phyloP scores from a whole-genome alignment of 2,888 invertebrate species.

The Leucozona laternaria region DNA sequence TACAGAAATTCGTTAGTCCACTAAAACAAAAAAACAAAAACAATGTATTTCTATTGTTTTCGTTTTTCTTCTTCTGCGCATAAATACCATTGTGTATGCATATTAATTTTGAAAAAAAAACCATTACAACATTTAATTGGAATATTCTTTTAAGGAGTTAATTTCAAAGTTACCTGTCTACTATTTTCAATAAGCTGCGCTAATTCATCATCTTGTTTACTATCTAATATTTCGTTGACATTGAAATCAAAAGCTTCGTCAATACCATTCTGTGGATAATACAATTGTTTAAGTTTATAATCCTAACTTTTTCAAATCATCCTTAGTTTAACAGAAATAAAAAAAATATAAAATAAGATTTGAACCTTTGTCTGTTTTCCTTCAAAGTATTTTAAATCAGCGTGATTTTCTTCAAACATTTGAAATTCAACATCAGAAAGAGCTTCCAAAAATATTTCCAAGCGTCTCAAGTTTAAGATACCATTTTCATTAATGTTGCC shows the following conservation, averaged over 20 bases:
- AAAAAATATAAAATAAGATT: background rate
- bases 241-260: conserved; percentile 82
- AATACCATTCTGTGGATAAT: conserved; percentile 76
- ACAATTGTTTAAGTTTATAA: background rate
- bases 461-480: conserved; percentile 90
- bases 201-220: conserved; percentile 78
- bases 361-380: conserved; percentile 88
- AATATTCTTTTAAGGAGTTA: background rate
- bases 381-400: conserved; percentile 93
- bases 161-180: conserved; percentile 77
- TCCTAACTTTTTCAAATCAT: too few species aligned
- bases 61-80: too few species aligned
- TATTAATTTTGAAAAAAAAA: too few species aligned
- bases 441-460: conserved; percentile 93
- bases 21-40: too few species aligned
- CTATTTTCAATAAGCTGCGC: conserved; percentile 80
- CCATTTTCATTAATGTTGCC: conserved; percentile 98
- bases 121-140: background rate
- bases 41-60: too few species aligned
- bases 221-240: conserved; percentile 77
- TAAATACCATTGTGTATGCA: too few species aligned
- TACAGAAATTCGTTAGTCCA: too few species aligned
- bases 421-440: conserved; percentile 90
- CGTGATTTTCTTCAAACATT: conserved; percentile 90
- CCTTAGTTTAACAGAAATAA: background rate